Evolutionary conservation across 2,797 vertebrate genomes (phyloP).

Genomic region (Parauchenoglanis punctatus): DNA sequence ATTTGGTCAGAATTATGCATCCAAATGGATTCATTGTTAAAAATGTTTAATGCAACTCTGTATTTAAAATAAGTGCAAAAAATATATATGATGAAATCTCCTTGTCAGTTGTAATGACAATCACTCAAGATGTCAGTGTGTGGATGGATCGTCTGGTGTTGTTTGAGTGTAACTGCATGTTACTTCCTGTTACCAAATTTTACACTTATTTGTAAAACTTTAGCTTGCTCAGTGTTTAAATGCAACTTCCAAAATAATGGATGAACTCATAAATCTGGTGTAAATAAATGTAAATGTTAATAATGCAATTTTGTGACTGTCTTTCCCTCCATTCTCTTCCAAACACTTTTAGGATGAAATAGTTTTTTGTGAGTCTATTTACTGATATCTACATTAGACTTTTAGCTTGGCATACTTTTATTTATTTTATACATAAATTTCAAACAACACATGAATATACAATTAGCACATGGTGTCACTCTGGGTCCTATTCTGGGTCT

Average conservation of each 20-base stretch:
- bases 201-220: constrained; percentile 16
- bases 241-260: neutral
- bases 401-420: neutral
- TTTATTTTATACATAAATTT: neutral
- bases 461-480: neutral
- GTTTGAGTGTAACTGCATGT: constrained; percentile 48
- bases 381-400: neutral
- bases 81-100: neutral
- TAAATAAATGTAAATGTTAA: constrained; percentile 56
- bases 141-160: constrained; percentile 27
- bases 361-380: neutral
- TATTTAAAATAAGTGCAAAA: constrained; percentile 1
- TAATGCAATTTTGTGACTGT: constrained; percentile 10
- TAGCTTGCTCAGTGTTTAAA: neutral
- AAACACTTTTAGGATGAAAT: neutral
- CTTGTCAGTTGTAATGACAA: constrained; percentile 33
- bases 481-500: neutral
- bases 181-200: constrained; percentile 10
- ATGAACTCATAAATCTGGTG: constrained; percentile 39
- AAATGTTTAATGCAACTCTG: neutral
- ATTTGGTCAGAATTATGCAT: neutral
- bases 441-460: neutral
- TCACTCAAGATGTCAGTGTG: constrained; percentile 34
- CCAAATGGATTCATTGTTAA: neutral
- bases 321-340: neutral